phyloP scores from a whole-genome alignment of 2,113 vertebrate species.

The Excalfactoria chinensis region DNA sequence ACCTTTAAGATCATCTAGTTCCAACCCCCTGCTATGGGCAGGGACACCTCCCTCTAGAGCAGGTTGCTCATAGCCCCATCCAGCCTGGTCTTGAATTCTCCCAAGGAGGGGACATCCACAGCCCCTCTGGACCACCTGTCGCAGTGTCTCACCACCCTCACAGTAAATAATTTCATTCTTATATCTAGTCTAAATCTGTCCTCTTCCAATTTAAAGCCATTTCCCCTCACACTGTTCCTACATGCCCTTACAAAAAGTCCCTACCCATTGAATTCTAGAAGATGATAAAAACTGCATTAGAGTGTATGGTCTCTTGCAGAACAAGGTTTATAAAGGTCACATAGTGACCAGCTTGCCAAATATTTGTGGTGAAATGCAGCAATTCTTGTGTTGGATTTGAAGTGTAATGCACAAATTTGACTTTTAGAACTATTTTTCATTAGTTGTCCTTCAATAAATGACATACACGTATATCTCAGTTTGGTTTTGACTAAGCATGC shows the following conservation, averaged over 20 bases:
- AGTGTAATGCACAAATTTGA: background rate
- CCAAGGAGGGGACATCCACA: too few relatives aligned
- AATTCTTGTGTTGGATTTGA: background rate
- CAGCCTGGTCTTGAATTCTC: too few relatives aligned
- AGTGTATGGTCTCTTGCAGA: background rate
- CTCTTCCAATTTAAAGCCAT: too few relatives aligned
- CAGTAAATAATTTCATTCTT: too few relatives aligned
- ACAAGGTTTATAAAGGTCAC: background rate
- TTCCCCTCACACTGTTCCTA: too few relatives aligned
- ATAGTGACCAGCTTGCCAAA: fast-evolving
- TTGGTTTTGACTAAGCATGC: background rate
- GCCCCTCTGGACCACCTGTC: too few relatives aligned
- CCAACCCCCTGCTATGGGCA: background rate
- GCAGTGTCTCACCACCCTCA: too few relatives aligned
- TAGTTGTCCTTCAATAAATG: background rate
- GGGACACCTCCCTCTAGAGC: background rate
- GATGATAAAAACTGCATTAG: background rate
- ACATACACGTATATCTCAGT: background rate
- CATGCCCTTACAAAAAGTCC: too few relatives aligned
- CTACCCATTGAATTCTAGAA: background rate
- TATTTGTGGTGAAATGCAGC: background rate
- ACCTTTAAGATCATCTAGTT: too few relatives aligned
- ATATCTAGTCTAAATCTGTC: too few relatives aligned
- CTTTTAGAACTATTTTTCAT: background rate
- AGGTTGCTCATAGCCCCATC: too few relatives aligned